Conservation (phyloP, 2,797 vertebrate species). For the Cheirogaleus major region DNA sequence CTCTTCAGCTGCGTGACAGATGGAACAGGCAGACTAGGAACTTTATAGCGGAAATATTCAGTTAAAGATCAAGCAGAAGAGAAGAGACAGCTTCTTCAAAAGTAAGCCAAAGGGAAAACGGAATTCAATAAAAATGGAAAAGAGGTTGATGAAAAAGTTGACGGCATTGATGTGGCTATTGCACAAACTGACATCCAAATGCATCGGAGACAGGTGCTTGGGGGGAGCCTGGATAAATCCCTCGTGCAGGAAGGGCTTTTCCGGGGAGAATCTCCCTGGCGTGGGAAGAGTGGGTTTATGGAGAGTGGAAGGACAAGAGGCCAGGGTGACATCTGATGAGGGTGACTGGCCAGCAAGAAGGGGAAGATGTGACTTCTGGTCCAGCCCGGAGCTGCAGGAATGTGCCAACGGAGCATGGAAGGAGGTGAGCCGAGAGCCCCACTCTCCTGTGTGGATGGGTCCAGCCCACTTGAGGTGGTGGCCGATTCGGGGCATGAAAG, state of each 20-base stretch:
- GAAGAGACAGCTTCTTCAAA: background rate
- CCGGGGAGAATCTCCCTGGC: background rate
- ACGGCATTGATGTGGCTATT: accelerated
- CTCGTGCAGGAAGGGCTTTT: no score
- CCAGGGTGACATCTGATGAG: background rate
- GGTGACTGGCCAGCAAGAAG: background rate
- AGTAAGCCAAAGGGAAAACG: background rate
- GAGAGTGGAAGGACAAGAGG: background rate
- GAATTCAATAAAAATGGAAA: background rate
- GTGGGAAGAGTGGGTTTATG: no score
- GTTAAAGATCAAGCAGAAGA: background rate
- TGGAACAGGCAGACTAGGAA: background rate
- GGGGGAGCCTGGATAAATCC: background rate
- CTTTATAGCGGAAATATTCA: background rate
- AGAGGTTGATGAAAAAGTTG: background rate
- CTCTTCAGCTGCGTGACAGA: background rate
- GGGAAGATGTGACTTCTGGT: background rate
- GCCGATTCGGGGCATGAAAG: background rate
- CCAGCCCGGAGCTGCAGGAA: background rate
- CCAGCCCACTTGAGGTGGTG: background rate
- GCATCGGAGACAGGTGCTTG: background rate
- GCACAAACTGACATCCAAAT: background rate
- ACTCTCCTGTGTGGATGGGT: background rate
- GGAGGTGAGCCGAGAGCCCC: background rate
- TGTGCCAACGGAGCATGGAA: accelerated